These are phyloP conservation scores for Limnephilus rhombicus DNA, from an alignment of 2,888 invertebrate species.

Conservation along the genomic window DNA sequence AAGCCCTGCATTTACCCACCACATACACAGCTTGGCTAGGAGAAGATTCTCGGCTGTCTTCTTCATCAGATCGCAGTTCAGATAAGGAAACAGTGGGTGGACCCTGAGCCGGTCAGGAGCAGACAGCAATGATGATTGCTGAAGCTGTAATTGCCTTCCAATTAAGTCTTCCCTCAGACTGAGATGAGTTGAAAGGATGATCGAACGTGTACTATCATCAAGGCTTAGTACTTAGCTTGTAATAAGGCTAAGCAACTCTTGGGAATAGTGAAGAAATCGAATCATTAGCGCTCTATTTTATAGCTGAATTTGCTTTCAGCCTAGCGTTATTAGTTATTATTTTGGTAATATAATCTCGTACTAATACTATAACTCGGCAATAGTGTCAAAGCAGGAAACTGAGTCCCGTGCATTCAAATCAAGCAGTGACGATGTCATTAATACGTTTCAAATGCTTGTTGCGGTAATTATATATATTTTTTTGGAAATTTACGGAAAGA, in stretches of 20 bases:
- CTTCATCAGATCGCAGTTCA: not conserved
- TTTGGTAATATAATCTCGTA: too few relatives aligned
- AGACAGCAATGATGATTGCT: conserved; percentile 1
- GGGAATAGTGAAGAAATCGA: not conserved
- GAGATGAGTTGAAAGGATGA: conserved; percentile 1
- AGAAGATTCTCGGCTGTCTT: not conserved
- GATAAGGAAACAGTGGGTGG: not conserved
- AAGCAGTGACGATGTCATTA: not conserved
- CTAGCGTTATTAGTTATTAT: not conserved
- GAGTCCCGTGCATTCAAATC: not conserved
- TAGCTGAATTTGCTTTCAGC: not conserved
- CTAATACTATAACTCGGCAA: too few relatives aligned
- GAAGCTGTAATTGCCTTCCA: conserved; percentile 1
- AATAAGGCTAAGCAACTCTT: not conserved
- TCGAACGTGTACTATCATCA: not conserved
- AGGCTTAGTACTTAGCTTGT: not conserved
- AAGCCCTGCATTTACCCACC: not conserved
- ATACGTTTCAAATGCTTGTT: not conserved
- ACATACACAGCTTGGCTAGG: not conserved
- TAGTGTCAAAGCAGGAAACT: not conserved
- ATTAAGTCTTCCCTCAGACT: not conserved
- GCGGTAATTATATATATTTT: not conserved
- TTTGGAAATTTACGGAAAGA: not conserved
- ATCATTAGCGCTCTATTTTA: not conserved
- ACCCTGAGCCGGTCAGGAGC: not conserved